Base-by-base conservation (phyloP, 2,888 invertebrate genomes). In the Coremacera marginata region DNA sequence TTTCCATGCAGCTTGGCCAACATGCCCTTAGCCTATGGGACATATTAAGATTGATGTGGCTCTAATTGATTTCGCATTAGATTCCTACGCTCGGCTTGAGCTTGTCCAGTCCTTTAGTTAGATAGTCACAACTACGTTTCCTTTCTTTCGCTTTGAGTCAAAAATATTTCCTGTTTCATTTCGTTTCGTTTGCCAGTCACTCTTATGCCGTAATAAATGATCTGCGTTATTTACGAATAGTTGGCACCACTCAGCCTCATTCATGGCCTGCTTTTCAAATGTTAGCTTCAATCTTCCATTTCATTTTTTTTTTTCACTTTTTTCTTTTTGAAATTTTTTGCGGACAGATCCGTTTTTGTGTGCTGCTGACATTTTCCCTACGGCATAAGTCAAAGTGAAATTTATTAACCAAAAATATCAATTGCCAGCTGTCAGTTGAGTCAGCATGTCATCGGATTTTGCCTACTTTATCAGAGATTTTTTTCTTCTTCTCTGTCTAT, bases 11-110 rank as follows among this genome's bases (percentile, higher is more conserved):
- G 31, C 31, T 7, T 5, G 27, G 52, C n/a, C 55, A 52, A 27
- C 25, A 49, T 11, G 49, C 68, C 27, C 27, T 25, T 49, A 49
- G 51, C 73, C 73, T 63, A 34, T 31, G 65, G 76, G 79, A 74
- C 79, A 63, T 74, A 74, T 76, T 71, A 76, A 79, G 76, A 79
- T 78, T 79, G 79, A 79, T 79, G 77, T 74, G 73, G 65, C 67
- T 78, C 76, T 79, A 79, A 79, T 79, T 79, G 79, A 79, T 79
- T 79, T 78, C 76, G 74, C 77, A 72, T 74, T 71, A 76, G 76
- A 77, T 77, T 74, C 71, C 70, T 34, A 16, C 19, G 11, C 37
- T 55, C 5, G 25, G 22, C 19, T 14, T 3, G 19, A 22, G 65
- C 34, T 44, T 19, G 19, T 31, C 19, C 37, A 19, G 19, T 37